A percentile compares a stretch with the other conserved stretches of the same genome.
phyloP scores from a whole-genome alignment of 2,888 invertebrate genomes.

The Nasonia oneida region DNA sequence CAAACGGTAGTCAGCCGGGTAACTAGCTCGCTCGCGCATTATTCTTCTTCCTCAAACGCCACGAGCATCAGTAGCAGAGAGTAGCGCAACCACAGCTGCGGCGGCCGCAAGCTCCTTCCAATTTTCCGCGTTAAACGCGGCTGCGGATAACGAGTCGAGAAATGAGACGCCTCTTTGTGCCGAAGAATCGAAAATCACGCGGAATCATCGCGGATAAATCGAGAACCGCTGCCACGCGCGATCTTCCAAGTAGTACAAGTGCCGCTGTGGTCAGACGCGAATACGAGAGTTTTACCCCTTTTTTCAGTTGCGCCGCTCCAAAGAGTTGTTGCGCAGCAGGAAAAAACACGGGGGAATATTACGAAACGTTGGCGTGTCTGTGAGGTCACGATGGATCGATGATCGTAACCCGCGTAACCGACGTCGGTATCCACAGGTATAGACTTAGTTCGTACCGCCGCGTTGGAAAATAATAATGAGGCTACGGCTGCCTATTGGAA shows the following conservation, averaged over 20 bases:
- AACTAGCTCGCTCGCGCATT: not conserved
- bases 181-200: not conserved
- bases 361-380: not conserved
- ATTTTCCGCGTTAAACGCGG: not conserved
- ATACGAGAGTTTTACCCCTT: not conserved
- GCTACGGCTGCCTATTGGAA: not conserved
- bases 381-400: constrained; percentile 29
- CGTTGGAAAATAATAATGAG: not conserved
- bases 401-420: not conserved
- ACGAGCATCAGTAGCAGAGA: not conserved
- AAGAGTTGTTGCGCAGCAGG: not conserved
- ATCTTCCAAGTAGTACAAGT: not conserved
- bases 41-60: constrained; percentile 5
- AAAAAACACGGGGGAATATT: not conserved
- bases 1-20: not conserved
- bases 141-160: not conserved
- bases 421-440: not conserved
- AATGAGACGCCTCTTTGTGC: not conserved
- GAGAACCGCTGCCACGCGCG: not conserved
- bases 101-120: constrained; percentile 9
- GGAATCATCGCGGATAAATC: not conserved
- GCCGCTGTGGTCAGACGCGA: not conserved
- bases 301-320: not conserved
- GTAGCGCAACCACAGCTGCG: not conserved
- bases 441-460: not conserved